These are phyloP conservation scores for Archocentrus centrarchus DNA, from an alignment of 2,113 vertebrate species.

Conservation along the genomic window DNA sequence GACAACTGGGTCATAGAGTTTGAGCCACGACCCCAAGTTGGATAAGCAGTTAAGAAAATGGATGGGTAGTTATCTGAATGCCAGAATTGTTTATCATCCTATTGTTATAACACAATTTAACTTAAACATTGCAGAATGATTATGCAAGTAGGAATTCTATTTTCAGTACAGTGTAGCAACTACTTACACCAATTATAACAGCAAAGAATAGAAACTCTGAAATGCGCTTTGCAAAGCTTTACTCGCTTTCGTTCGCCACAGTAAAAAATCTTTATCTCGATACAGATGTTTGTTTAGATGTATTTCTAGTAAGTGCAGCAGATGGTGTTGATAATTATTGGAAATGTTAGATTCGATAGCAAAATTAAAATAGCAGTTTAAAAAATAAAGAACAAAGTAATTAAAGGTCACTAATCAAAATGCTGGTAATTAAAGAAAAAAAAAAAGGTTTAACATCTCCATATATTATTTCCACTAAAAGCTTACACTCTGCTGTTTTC, in stretches of 20 bases:
- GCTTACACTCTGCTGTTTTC: background rate
- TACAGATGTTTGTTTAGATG: background rate
- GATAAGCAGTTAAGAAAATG: background rate
- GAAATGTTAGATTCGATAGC: background rate
- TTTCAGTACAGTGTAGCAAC: background rate
- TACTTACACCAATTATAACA: too few relatives aligned
- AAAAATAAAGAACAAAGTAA: background rate
- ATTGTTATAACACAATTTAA: background rate
- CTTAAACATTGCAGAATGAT: background rate
- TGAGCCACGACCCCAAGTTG: background rate
- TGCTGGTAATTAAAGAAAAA: background rate
- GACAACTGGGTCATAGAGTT: background rate
- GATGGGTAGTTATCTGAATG: background rate
- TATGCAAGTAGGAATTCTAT: background rate
- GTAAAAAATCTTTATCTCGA: background rate
- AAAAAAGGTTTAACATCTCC: background rate
- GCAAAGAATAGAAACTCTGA: background rate
- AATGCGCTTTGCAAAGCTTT: background rate
- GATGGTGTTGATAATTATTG: background rate
- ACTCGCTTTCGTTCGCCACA: background rate
- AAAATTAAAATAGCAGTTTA: background rate
- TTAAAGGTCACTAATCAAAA: background rate
- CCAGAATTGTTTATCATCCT: background rate
- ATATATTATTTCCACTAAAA: background rate
- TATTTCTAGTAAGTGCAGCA: background rate